Conservation (phyloP, 2,888 invertebrate species). For the Oligia fasciuncula region DNA sequence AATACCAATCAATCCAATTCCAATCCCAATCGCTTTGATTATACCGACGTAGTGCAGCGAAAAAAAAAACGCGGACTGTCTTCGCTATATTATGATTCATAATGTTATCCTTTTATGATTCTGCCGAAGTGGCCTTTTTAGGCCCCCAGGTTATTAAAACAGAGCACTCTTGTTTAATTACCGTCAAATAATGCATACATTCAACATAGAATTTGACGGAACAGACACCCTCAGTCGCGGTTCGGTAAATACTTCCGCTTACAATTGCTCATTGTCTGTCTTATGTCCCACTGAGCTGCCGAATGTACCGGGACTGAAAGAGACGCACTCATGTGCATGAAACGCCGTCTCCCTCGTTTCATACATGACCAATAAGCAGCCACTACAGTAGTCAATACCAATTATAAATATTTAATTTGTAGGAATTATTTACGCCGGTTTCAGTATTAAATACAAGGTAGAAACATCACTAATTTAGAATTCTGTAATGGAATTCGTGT, state of each 20-base stretch:
- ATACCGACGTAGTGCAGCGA: too few relatives aligned
- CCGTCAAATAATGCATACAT: slow-evolving; percentile 31
- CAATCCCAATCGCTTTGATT: too few relatives aligned
- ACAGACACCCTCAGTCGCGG: slow-evolving; percentile 44
- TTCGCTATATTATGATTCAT: too few relatives aligned
- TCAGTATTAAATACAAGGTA: slow-evolving; percentile 33
- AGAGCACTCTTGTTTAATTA: slow-evolving; percentile 36
- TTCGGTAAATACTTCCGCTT: slow-evolving; percentile 68
- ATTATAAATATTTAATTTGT: slow-evolving; percentile 49
- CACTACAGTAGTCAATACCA: slow-evolving; percentile 39
- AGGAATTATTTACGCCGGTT: slow-evolving; percentile 41
- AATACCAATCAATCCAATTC: too few relatives aligned
- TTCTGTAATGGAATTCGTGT: slow-evolving; percentile 46
- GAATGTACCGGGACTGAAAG: slow-evolving; percentile 58
- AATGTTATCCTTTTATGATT: too few relatives aligned
- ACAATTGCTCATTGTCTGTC: slow-evolving; percentile 69
- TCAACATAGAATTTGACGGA: slow-evolving; percentile 37
- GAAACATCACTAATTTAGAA: slow-evolving; percentile 32
- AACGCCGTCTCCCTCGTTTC: slow-evolving; percentile 53
- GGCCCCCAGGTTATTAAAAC: not conserved
- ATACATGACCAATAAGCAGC: slow-evolving; percentile 42
- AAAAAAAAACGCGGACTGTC: too few relatives aligned
- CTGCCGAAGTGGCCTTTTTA: too few relatives aligned
- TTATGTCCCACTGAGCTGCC: slow-evolving; percentile 57
- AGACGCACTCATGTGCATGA: slow-evolving; percentile 57